Percentiles rank a stretch among this genome's conserved stretches.
Evolutionary conservation across 2,797 vertebrate genomes (phyloP).

Genomic region (Pangasius krempfi): DNA sequence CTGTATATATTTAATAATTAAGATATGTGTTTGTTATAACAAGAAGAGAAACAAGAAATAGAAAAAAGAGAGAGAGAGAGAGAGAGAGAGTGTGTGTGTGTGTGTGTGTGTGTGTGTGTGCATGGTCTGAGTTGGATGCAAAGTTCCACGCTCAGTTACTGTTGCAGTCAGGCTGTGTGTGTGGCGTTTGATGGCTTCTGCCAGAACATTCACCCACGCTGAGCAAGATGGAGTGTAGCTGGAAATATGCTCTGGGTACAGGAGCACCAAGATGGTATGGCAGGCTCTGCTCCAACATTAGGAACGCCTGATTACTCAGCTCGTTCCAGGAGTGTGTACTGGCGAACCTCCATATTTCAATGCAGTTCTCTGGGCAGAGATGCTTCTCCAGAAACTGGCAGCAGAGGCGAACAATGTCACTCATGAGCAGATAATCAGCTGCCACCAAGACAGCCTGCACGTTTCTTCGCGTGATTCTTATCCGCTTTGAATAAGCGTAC

Average conservation of each 20-base stretch:
- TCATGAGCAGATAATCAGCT: not conserved
- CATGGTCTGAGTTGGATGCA: too few relatives aligned
- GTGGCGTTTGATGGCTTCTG: not conserved
- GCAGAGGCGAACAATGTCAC: not conserved
- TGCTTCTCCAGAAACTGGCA: not conserved
- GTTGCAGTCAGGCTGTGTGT: not conserved
- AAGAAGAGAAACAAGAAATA: too few relatives aligned
- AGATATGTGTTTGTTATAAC: too few relatives aligned
- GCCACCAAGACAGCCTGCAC: conserved; percentile 1
- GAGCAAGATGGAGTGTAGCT: not conserved
- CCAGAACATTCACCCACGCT: not conserved
- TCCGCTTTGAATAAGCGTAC: not conserved
- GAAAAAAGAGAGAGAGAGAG: too few relatives aligned
- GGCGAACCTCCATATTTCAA: not conserved
- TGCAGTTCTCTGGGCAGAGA: not conserved
- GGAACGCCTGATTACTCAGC: not conserved
- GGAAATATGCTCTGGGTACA: not conserved
- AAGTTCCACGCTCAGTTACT: not conserved
- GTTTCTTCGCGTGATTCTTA: not conserved
- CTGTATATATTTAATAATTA: too few relatives aligned
- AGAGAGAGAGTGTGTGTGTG: too few relatives aligned
- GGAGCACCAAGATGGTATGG: too few relatives aligned
- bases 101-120: too few relatives aligned
- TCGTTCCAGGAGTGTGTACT: not conserved
- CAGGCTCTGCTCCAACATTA: not conserved